Percentiles rank a stretch among this genome's conserved stretches.
phyloP scores from a whole-genome alignment of 2,797 vertebrate genomes.

The Anabacerthia variegaticeps region DNA sequence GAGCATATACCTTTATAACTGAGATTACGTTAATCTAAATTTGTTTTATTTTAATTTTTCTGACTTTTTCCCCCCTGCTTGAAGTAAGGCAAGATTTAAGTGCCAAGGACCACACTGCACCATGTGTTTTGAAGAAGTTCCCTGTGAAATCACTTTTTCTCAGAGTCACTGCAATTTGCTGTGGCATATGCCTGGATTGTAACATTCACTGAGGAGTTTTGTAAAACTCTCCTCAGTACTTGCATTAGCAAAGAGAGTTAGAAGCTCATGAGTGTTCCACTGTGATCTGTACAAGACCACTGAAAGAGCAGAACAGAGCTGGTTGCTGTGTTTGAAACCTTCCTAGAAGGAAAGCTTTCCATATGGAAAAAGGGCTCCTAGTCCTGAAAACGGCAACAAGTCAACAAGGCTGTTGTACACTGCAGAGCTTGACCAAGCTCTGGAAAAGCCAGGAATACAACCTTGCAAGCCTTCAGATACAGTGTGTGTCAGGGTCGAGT shows the following conservation, averaged over 20 bases:
- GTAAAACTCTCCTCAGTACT: background rate
- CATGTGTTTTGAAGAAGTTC: slow-evolving; percentile 23
- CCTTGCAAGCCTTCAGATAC: background rate
- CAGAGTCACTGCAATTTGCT: background rate
- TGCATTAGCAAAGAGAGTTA: background rate
- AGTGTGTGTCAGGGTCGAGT: background rate
- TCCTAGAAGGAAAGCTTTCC: background rate
- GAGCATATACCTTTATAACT: slow-evolving; percentile 1
- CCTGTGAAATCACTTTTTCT: background rate
- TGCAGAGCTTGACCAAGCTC: background rate
- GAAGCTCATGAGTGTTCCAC: background rate
- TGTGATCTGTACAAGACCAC: background rate
- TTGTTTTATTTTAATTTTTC: slow-evolving; percentile 40
- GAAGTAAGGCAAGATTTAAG: background rate
- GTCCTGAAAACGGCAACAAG: accelerated
- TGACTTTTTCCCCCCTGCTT: background rate
- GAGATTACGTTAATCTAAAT: slow-evolving; percentile 46
- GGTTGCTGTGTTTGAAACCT: background rate
- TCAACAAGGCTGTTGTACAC: background rate
- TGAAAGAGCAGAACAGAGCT: background rate
- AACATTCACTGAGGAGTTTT: background rate
- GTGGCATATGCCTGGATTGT: background rate
- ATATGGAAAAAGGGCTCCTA: background rate
- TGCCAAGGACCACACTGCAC: background rate
- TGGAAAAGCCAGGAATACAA: background rate